phyloP scores from a whole-genome alignment of 2,113 vertebrate genomes.

The Misgurnus anguillicaudatus region DNA sequence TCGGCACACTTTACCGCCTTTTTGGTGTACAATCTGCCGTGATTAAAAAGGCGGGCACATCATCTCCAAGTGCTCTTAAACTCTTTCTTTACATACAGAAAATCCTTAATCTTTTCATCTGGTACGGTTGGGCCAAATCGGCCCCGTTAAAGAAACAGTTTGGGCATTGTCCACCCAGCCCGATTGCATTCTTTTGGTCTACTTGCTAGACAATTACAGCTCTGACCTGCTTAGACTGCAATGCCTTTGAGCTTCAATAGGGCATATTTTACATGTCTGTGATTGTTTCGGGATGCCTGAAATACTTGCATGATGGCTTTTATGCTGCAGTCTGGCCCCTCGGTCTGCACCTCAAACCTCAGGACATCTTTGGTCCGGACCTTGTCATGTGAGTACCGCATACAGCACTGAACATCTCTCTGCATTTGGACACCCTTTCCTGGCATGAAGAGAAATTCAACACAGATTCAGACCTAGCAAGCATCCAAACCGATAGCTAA shows the following conservation, averaged over 20 bases:
- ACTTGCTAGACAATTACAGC: conserved; percentile 67
- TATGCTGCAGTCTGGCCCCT: conserved; percentile 83
- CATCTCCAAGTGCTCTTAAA: conserved; percentile 4
- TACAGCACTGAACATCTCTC: conserved; percentile 79
- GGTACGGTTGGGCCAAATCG: conserved; percentile 21
- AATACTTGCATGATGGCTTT: conserved; percentile 83
- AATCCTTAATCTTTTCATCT: conserved; percentile 35
- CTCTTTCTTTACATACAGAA: background rate
- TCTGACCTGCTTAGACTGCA: conserved; percentile 71
- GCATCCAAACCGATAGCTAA: background rate
- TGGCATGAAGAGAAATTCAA: conserved; percentile 48
- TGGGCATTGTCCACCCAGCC: conserved; percentile 34
- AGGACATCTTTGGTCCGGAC: conserved; percentile 80
- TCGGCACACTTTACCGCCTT: conserved; percentile 79
- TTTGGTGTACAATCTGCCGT: conserved; percentile 77
- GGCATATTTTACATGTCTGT: conserved; percentile 71
- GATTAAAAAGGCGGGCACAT: conserved; percentile 43
- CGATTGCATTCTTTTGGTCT: conserved; percentile 55
- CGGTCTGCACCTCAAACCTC: conserved; percentile 79
- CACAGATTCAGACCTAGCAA: conserved; percentile 11
- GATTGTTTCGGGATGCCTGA: conserved; percentile 68
- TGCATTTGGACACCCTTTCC: conserved; percentile 81
- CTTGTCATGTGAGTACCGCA: conserved; percentile 79
- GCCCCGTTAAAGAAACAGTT: conserved; percentile 3
- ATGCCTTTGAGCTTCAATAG: conserved; percentile 62